phyloP scores from a whole-genome alignment of 2,113 vertebrate species.

The Pica pica region DNA sequence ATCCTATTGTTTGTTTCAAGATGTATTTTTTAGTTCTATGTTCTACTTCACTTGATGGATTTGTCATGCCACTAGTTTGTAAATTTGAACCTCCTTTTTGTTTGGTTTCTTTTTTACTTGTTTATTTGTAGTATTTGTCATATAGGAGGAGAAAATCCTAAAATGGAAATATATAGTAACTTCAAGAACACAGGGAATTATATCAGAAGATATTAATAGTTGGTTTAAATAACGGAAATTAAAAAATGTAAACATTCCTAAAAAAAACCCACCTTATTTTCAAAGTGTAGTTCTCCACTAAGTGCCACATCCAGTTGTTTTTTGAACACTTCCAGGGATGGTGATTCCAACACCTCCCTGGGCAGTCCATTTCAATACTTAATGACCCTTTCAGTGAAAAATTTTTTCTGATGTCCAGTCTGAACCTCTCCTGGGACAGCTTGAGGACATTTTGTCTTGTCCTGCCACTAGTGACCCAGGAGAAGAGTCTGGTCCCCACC shows the following conservation, averaged over 20 bases:
- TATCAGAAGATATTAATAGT: background rate
- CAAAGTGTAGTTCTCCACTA: background rate
- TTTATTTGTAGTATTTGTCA: background rate
- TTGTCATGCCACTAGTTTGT: background rate
- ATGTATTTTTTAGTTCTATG: background rate
- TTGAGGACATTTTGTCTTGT: background rate
- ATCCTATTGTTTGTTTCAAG: background rate
- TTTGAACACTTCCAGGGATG: background rate
- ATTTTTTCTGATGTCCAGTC: background rate
- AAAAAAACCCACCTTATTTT: background rate
- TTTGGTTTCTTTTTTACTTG: background rate
- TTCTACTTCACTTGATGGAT: background rate
- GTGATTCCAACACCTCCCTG: background rate
- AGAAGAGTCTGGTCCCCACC: background rate
- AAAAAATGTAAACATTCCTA: background rate
- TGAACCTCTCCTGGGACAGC: background rate
- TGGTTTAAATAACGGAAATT: background rate
- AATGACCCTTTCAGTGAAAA: background rate
- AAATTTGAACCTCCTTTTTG: background rate
- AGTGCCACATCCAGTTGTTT: background rate
- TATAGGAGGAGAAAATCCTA: background rate
- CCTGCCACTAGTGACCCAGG: background rate
- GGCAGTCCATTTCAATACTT: background rate
- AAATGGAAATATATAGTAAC: background rate
- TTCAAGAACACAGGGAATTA: background rate